phyloP scores from a whole-genome alignment of 2,888 invertebrate species.

The Sylvicola cinctus region DNA sequence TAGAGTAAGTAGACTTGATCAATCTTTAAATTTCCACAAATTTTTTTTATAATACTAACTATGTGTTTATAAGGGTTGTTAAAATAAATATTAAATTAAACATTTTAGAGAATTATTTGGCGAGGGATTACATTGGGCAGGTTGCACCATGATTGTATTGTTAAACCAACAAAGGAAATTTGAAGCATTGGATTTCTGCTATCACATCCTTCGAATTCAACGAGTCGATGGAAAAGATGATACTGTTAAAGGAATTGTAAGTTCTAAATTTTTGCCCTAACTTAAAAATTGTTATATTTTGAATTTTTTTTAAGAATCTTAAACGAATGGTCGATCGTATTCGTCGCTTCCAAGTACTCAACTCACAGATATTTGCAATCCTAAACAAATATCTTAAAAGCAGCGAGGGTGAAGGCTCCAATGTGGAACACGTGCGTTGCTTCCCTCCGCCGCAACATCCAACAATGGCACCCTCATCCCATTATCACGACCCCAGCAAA shows the following conservation, averaged over 20 bases:
- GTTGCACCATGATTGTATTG: constrained; percentile 87
- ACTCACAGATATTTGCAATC: constrained; percentile 93
- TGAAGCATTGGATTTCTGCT: constrained; percentile 95
- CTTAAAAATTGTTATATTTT: constrained; percentile 4
- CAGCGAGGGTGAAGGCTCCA: constrained; percentile 58
- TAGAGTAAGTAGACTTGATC: constrained; percentile 49
- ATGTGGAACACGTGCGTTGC: constrained; percentile 91
- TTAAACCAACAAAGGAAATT: constrained; percentile 90
- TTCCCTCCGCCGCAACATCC: constrained; percentile 88
- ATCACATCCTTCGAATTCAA: constrained; percentile 90
- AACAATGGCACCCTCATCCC: constrained; percentile 31
- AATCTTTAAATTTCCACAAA: constrained; percentile 1
- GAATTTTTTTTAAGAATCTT: constrained; percentile 42
- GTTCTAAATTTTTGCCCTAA: constrained; percentile 22
- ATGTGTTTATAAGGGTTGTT: constrained; percentile 5
- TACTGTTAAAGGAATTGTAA: constrained; percentile 82
- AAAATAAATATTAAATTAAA: constrained; percentile 6
- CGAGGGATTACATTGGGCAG: constrained; percentile 97
- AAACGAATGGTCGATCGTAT: constrained; percentile 96
- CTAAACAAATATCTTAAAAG: constrained; percentile 84
- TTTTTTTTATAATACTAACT: constrained; percentile 3
- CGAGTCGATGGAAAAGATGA: constrained; percentile 92
- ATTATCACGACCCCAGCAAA: constrained; percentile 38
- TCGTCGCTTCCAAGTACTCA: constrained; percentile 90
- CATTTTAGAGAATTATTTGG: constrained; percentile 73